These are phyloP conservation scores for Lates japonicus DNA, from an alignment of 2,797 vertebrate genomes.

Conservation along the genomic window DNA sequence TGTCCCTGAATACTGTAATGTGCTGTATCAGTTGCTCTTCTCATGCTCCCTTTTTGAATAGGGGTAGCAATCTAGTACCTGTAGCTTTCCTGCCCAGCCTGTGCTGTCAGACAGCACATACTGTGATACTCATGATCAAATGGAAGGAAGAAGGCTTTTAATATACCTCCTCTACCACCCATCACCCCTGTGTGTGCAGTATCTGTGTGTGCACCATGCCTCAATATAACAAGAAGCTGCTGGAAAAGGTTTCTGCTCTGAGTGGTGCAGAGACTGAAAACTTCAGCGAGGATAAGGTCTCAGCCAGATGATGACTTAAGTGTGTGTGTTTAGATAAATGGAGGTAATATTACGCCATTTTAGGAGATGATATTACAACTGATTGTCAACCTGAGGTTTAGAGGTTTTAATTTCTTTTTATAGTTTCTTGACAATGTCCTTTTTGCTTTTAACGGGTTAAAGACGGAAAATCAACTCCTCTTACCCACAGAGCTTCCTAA, in stretches of 20 bases:
- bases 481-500: constrained; percentile 89
- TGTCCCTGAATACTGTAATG: background rate
- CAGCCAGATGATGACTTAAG: background rate
- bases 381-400: background rate
- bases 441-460: constrained; percentile 85
- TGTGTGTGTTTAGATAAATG: background rate
- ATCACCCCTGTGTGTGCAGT: background rate
- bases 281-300: background rate
- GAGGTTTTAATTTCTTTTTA: background rate
- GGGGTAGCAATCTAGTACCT: constrained; percentile 12
- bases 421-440: background rate
- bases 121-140: constrained; percentile 18
- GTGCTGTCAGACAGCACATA: background rate
- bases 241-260: constrained; percentile 18
- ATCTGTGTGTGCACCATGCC: constrained; percentile 4
- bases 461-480: constrained; percentile 92
- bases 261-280: background rate
- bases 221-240: constrained; percentile 4
- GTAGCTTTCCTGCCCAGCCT: too few relatives aligned
- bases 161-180: constrained; percentile 2
- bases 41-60: background rate
- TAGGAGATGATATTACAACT: background rate
- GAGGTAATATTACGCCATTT: background rate
- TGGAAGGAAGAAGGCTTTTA: constrained; percentile 2
- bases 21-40: constrained; percentile 9